Evolutionary conservation across 1,140 invertebrate genomes (phyloP).

Genomic region (Scaptodrosophila lebanonensis): DNA sequence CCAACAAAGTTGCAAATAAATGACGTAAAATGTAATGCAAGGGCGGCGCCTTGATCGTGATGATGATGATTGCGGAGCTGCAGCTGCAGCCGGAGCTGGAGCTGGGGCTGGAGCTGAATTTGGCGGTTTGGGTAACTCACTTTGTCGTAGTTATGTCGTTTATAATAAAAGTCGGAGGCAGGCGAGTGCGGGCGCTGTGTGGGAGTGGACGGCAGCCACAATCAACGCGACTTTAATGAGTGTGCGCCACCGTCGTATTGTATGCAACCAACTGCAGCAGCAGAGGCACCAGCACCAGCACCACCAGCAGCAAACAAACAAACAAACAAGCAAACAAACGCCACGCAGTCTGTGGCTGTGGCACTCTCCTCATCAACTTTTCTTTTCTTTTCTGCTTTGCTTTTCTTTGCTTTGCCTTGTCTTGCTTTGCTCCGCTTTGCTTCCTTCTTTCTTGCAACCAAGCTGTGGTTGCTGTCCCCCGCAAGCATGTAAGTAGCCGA

Average conservation of each 20-base stretch:
- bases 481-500: constrained; percentile 69
- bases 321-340: constrained; percentile 22
- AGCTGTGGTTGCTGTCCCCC: constrained; percentile 38
- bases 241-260: constrained; percentile 62
- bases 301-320: constrained; percentile 31
- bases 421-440: constrained; percentile 46
- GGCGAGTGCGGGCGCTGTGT: background rate
- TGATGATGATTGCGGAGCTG: constrained; percentile 11
- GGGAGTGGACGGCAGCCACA: constrained; percentile 3
- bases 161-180: constrained; percentile 54
- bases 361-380: constrained; percentile 9
- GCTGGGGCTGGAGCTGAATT: too few species aligned
- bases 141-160: constrained; percentile 74
- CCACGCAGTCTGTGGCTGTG: constrained; percentile 27
- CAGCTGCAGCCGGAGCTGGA: too few species aligned
- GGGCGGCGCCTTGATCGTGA: background rate
- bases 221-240: constrained; percentile 70
- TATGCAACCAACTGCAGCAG: constrained; percentile 59
- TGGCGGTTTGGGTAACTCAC: constrained; percentile 57
- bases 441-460: background rate
- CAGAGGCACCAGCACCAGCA: constrained; percentile 27
- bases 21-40: constrained; percentile 61
- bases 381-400: constrained; percentile 28
- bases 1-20: constrained; percentile 74
- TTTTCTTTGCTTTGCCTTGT: constrained; percentile 21